These are phyloP conservation scores for Seriola dumerili DNA, from an alignment of 2,113 vertebrate species.

Conservation along the genomic window DNA sequence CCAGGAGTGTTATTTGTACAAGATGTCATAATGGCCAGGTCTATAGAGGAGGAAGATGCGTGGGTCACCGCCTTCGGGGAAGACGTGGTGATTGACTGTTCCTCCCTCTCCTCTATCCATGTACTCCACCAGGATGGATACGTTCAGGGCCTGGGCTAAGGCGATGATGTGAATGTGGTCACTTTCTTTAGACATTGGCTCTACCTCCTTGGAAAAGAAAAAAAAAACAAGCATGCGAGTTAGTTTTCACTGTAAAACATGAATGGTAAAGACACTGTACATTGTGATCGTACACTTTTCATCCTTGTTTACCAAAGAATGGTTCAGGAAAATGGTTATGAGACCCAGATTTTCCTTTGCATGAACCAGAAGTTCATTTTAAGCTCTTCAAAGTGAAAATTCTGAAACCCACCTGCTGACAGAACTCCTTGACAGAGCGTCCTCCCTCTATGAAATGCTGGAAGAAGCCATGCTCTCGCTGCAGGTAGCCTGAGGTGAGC, in stretches of 20 bases:
- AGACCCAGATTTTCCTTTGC: neutral
- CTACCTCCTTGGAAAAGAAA: conserved; percentile 84
- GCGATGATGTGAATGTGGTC: conserved; percentile 98
- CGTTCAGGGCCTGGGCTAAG: conserved; percentile 91
- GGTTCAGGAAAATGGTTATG: too few relatives aligned
- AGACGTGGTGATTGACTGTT: conserved; percentile 93
- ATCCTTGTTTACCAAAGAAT: neutral
- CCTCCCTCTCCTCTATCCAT: conserved; percentile 96
- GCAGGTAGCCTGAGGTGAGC: conserved; percentile 94
- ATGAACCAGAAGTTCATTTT: neutral
- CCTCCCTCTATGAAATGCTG: conserved; percentile 97
- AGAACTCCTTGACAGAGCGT: conserved; percentile 93
- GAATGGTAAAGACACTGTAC: neutral
- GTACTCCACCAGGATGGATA: conserved; percentile 95
- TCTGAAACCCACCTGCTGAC: conserved; percentile 88
- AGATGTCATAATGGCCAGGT: conserved; percentile 96
- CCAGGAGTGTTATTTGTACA: conserved; percentile 90
- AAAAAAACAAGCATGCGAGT: neutral
- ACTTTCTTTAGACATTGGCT: conserved; percentile 95
- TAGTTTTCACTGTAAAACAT: neutral
- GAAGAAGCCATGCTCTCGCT: conserved; percentile 92
- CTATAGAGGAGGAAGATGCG: conserved; percentile 95
- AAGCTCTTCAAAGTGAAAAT: neutral
- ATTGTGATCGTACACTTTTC: neutral
- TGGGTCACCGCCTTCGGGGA: conserved; percentile 93